phyloP scores from a whole-genome alignment of 1,140 invertebrate species.

The Lineus longissimus region DNA sequence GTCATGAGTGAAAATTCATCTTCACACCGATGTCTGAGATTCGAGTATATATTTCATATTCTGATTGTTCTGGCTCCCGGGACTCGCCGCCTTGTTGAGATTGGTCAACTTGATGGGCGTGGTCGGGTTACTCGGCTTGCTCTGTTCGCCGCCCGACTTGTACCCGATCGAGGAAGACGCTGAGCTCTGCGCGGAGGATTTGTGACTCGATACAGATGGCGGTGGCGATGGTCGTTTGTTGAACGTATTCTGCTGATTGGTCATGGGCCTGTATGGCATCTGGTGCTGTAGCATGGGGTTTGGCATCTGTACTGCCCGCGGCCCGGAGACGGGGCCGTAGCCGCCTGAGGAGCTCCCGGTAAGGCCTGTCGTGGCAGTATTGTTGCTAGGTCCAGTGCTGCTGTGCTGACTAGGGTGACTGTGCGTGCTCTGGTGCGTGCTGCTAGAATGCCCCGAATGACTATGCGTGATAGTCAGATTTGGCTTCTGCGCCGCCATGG shows the following conservation, averaged over 20 bases:
- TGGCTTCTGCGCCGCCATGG: slow-evolving; percentile 35
- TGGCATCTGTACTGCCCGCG: slow-evolving; percentile 6
- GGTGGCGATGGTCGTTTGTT: slow-evolving; percentile 29
- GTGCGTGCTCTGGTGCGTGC: slow-evolving; percentile 51
- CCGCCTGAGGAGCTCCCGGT: slow-evolving; percentile 44
- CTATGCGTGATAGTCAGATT: slow-evolving; percentile 47
- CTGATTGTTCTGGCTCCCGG: too few species aligned
- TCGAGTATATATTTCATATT: too few species aligned
- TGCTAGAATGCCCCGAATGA: slow-evolving; percentile 46
- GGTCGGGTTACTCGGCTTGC: slow-evolving; percentile 13
- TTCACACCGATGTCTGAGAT: too few species aligned
- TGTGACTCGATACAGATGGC: slow-evolving; percentile 33
- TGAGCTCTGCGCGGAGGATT: slow-evolving; percentile 31
- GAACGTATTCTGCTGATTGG: neutral
- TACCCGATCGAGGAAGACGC: slow-evolving; percentile 21
- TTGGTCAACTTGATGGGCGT: neutral
- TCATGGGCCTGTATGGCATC: slow-evolving; percentile 14
- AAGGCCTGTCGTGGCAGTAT: slow-evolving; percentile 56
- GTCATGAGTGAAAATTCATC: too few species aligned
- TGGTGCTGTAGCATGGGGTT: neutral
- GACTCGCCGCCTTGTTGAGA: neutral
- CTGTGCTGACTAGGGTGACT: slow-evolving; percentile 57
- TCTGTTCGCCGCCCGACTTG: slow-evolving; percentile 12
- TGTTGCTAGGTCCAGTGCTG: slow-evolving; percentile 60
- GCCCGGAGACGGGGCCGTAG: slow-evolving; percentile 21